Evolutionary conservation across 2,113 vertebrate species (phyloP).

Genomic region (Anser cygnoides): DNA sequence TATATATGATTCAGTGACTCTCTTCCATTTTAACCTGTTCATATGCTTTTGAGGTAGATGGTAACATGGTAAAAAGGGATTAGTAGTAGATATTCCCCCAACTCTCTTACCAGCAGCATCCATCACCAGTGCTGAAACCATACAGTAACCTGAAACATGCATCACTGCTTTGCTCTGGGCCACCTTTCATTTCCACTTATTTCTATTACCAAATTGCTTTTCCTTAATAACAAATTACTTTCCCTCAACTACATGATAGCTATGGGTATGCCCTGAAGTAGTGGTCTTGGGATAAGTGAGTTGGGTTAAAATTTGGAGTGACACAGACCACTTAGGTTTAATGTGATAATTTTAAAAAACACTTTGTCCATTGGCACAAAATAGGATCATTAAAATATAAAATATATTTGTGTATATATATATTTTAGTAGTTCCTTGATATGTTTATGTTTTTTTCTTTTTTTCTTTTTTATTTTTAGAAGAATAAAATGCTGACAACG

Average conservation of each 20-base stretch:
- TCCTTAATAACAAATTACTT: neutral
- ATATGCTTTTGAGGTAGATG: neutral
- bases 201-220: neutral
- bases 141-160: neutral
- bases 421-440: neutral
- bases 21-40: neutral
- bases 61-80: neutral
- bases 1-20: neutral
- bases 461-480: neutral
- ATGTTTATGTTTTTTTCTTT: neutral
- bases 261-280: neutral
- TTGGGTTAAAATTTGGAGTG: neutral
- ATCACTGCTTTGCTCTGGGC: neutral
- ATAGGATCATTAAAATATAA: neutral
- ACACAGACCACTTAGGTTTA: neutral
- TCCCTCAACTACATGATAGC: neutral
- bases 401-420: neutral
- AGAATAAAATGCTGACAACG: neutral
- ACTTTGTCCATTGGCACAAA: neutral
- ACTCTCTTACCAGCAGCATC: neutral
- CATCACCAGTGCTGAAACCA: neutral
- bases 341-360: too few species aligned
- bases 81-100: neutral
- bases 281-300: neutral
- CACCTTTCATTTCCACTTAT: neutral